phyloP scores from a whole-genome alignment of 92 coral and sea anemone genomes.

The Palythoa grandis region DNA sequence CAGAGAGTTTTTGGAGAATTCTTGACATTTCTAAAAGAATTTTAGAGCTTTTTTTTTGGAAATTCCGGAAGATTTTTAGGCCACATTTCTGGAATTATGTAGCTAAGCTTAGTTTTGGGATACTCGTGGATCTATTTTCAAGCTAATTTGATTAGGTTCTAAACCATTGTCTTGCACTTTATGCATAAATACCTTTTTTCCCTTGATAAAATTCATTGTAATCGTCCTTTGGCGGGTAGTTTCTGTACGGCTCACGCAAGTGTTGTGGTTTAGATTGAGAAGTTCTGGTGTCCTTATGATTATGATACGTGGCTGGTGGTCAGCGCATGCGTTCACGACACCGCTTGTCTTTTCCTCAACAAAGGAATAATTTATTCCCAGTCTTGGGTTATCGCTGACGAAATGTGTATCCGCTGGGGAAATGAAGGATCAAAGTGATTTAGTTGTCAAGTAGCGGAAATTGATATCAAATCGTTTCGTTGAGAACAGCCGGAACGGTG shows the following conservation, averaged over 20 bases:
- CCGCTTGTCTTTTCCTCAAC: constrained; percentile 66
- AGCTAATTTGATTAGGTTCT: not conserved
- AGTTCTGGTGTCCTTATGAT: constrained; percentile 67
- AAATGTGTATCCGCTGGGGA: constrained; percentile 58
- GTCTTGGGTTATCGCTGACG: constrained; percentile 46
- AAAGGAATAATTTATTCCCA: constrained; percentile 73
- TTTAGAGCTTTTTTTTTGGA: too few relatives aligned
- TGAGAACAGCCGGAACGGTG: constrained; percentile 51
- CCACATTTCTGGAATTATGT: too few relatives aligned
- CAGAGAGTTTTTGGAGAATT: too few relatives aligned
- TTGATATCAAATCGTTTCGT: not conserved
- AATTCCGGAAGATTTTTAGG: too few relatives aligned
- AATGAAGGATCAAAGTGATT: constrained; percentile 55
- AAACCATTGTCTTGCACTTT: not conserved
- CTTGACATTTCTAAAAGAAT: too few relatives aligned
- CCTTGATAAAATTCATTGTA: not conserved
- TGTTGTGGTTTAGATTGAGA: constrained; percentile 22
- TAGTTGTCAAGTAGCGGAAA: constrained; percentile 47
- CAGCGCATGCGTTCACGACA: constrained; percentile 72
- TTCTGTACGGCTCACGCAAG: constrained; percentile 3
- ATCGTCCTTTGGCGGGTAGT: constrained; percentile 12
- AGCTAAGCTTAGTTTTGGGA: too few relatives aligned
- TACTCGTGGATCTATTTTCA: not conserved
- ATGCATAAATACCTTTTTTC: not conserved
- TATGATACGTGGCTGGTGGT: constrained; percentile 83